Percentiles rank a stretch among this genome's conserved stretches.
These are phyloP conservation scores for Ataeniobius toweri DNA, from an alignment of 2,797 vertebrate species.

Conservation along the genomic window DNA sequence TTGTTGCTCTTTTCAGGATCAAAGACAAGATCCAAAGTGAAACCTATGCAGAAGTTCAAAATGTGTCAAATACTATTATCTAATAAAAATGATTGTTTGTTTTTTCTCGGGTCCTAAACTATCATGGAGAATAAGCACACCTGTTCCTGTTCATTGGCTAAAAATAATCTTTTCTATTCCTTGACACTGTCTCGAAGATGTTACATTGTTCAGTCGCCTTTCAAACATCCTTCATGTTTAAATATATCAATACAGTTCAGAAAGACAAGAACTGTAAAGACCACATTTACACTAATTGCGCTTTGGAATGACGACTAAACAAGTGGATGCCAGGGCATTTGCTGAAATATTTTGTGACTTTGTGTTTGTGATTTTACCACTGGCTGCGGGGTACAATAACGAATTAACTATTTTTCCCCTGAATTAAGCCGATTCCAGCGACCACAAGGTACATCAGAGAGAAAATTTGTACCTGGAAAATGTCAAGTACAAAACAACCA, in stretches of 20 bases:
- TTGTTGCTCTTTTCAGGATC: constrained; percentile 11
- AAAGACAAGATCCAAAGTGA: neutral
- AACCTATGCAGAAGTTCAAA: neutral
- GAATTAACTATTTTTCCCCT: too few species aligned
- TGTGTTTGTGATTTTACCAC: too few species aligned
- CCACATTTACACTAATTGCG: neutral
- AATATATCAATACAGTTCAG: neutral
- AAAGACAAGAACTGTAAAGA: neutral
- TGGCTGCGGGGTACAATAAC: too few species aligned
- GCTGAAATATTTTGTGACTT: too few species aligned
- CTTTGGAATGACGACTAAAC: neutral
- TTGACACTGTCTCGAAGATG: neutral
- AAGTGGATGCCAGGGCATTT: too few species aligned
- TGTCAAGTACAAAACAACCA: too few species aligned
- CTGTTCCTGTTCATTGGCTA: neutral
- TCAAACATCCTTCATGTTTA: constrained; percentile 3
- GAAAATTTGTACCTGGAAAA: too few species aligned
- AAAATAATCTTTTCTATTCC: neutral
- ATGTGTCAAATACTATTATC: neutral
- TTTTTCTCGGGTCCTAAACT: neutral
- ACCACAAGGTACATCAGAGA: too few species aligned
- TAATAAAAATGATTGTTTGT: neutral
- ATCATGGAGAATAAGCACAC: neutral
- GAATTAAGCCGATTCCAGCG: too few species aligned
- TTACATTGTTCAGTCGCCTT: neutral